Percentiles rank a stretch among this genome's conserved stretches.
These are phyloP conservation scores for Nothocercus julius DNA, from an alignment of 2,113 vertebrate species.

Conservation along the genomic window DNA sequence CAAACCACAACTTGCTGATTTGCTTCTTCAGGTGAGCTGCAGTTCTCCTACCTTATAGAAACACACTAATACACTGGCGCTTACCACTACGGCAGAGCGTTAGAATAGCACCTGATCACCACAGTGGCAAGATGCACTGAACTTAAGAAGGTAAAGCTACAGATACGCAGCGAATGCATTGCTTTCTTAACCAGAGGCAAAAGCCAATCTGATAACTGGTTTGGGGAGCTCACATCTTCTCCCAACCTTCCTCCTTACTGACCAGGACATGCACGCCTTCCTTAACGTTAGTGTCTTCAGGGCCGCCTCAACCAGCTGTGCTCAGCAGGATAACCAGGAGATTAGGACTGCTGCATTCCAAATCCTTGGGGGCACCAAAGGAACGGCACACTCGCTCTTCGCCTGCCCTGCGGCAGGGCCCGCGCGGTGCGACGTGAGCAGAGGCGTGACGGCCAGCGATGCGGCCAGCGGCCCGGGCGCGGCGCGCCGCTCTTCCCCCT, in stretches of 20 bases:
- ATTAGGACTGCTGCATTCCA: not conserved
- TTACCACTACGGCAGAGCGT: not conserved
- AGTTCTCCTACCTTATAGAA: not conserved
- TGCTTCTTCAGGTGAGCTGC: not conserved
- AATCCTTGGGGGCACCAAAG: not conserved
- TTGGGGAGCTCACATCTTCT: slow-evolving; percentile 55
- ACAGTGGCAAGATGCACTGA: not conserved
- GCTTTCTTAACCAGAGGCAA: slow-evolving; percentile 62
- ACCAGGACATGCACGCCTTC: not conserved
- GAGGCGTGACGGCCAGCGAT: no score
- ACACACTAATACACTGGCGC: not conserved
- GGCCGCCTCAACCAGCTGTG: not conserved
- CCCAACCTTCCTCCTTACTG: not conserved
- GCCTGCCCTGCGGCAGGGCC: no score
- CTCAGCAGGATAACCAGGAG: fast-evolving
- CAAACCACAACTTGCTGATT: slow-evolving; percentile 17
- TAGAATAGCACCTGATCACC: not conserved
- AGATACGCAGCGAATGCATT: slow-evolving; percentile 27
- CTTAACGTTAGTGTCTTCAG: not conserved
- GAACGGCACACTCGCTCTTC: no score
- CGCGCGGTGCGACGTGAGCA: no score
- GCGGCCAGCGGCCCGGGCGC: no score
- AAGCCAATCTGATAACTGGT: not conserved
- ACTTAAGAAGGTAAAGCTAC: not conserved
- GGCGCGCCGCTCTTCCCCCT: no score